These are phyloP conservation scores for Orientallactaga bullata DNA, from an alignment of 2,113 vertebrate genomes.

Conservation along the genomic window DNA sequence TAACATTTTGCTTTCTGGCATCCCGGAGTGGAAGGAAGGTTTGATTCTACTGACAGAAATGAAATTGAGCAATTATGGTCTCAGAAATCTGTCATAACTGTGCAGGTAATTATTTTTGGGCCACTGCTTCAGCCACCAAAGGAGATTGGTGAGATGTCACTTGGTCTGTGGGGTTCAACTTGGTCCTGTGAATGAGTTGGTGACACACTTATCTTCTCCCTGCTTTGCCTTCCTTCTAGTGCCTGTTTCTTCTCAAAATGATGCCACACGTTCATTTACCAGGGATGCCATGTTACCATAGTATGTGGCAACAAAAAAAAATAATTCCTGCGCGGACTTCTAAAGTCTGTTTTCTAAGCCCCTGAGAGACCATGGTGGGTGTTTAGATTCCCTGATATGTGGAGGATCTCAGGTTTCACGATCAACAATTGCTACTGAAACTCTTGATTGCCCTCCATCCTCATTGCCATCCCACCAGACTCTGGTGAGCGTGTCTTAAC, in stretches of 20 bases:
- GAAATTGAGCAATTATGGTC: conserved; percentile 17
- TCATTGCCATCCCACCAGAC: accelerated
- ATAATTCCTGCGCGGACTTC: not conserved
- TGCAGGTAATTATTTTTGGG: not conserved
- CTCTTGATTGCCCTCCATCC: not conserved
- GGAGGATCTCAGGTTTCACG: not conserved
- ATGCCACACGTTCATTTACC: not conserved
- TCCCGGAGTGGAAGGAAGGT: conserved; percentile 36
- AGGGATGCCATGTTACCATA: accelerated
- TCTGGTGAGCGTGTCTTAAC: not conserved
- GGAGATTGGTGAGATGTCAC: not conserved
- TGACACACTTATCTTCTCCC: not conserved
- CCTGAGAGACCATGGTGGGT: not conserved
- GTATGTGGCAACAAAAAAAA: not conserved
- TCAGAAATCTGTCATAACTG: conserved; percentile 26
- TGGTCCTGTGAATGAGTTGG: not conserved
- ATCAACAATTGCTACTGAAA: not conserved
- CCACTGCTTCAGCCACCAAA: not conserved
- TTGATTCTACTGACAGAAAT: conserved; percentile 38
- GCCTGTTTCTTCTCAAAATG: accelerated
- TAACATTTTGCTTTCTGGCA: conserved; percentile 65
- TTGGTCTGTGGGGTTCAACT: not conserved
- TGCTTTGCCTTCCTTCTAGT: not conserved
- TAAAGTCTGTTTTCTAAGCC: not conserved
- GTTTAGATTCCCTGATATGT: not conserved